phyloP scores from a whole-genome alignment of 2,888 invertebrate species.

The Saturnia pavonia region DNA sequence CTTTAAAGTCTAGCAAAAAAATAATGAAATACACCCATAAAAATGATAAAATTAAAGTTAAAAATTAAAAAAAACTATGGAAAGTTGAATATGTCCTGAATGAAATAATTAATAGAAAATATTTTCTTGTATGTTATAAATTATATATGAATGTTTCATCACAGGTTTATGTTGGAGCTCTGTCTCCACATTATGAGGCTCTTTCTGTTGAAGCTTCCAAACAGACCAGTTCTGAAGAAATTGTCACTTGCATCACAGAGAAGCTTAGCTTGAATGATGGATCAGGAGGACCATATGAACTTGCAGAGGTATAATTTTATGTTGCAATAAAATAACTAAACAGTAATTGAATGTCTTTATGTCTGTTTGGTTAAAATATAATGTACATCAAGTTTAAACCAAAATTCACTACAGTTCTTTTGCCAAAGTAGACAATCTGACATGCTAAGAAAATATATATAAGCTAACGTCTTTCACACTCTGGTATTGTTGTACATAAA shows the following conservation, averaged over 20 bases:
- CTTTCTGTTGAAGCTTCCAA: constrained; percentile 95
- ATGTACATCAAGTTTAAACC: neutral
- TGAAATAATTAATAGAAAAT: too few species aligned
- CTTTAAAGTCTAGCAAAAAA: too few species aligned
- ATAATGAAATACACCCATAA: too few species aligned
- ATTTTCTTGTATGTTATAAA: neutral
- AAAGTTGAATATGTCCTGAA: too few species aligned
- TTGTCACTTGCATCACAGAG: constrained; percentile 93
- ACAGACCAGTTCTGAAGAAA: constrained; percentile 95
- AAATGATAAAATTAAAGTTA: too few species aligned
- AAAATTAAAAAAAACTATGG: too few species aligned
- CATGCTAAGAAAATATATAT: neutral
- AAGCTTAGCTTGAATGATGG: constrained; percentile 77
- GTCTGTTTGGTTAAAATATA: neutral
- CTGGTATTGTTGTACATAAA: neutral
- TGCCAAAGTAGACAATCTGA: neutral
- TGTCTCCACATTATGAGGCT: constrained; percentile 94
- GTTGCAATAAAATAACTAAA: neutral
- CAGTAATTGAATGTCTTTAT: too few species aligned
- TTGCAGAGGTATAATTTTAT: constrained; percentile 84
- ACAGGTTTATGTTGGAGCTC: constrained; percentile 94
- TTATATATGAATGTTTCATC: constrained; percentile 23
- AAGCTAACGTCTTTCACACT: neutral
- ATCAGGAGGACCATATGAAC: constrained; percentile 86
- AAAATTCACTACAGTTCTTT: neutral